phyloP scores from a whole-genome alignment of 2,113 vertebrate genomes.

The Pterocles gutturalis region DNA sequence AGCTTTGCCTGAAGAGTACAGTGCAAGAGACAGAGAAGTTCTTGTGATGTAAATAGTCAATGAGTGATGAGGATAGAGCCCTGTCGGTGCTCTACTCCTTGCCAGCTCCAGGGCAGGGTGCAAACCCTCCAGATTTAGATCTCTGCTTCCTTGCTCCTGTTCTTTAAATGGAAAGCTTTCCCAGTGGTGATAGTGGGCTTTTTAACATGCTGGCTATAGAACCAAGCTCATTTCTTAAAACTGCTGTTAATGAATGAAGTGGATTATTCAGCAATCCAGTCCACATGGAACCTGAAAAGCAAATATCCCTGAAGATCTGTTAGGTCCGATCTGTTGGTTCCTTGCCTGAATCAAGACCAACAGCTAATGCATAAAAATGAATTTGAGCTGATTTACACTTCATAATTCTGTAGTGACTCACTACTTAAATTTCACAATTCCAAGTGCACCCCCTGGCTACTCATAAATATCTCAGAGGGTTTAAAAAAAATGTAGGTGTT shows the following conservation, averaged over 20 bases:
- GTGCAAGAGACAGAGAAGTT: not conserved
- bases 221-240: not conserved
- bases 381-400: slow-evolving; percentile 35
- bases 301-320: not conserved
- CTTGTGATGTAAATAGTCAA: not conserved
- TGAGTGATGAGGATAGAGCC: not conserved
- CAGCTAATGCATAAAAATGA: slow-evolving; percentile 36
- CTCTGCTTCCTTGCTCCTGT: not conserved
- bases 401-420: slow-evolving; percentile 56
- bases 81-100: not conserved
- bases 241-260: not conserved
- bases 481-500: slow-evolving; percentile 43
- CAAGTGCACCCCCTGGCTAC: slow-evolving; percentile 52
- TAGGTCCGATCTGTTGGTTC: not conserved
- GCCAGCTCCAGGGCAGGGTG: not conserved
- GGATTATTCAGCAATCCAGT: not conserved
- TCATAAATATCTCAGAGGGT: slow-evolving; percentile 58
- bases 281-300: not conserved
- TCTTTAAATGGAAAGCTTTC: not conserved
- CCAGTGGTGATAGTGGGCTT: not conserved
- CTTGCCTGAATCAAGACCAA: not conserved
- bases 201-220: not conserved
- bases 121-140: not conserved
- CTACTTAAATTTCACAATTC: slow-evolving; percentile 69
- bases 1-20: not conserved